phyloP scores from a whole-genome alignment of 2,888 invertebrate genomes.

The Drosophila multiciliata region DNA sequence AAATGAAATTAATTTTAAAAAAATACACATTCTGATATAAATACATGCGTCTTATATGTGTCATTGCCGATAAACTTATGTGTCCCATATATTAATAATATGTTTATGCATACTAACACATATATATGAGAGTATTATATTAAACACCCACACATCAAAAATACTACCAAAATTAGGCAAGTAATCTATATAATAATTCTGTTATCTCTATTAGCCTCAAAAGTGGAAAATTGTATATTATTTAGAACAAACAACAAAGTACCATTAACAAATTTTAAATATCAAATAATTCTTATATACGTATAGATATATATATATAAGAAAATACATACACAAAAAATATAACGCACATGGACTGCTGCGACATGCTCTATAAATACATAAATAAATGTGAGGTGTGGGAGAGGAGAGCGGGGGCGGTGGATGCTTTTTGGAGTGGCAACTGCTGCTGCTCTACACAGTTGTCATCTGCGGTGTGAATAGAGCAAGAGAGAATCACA shows the following conservation, averaged over 20 bases:
- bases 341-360: conserved; percentile 69
- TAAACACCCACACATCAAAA: conserved; percentile 44
- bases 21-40: conserved; percentile 40
- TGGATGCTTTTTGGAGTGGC: conserved; percentile 12
- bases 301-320: neutral
- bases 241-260: conserved; percentile 17
- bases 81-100: conserved; percentile 13
- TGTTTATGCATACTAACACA: conserved; percentile 1
- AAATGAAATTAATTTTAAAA: conserved; percentile 10
- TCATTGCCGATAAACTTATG: conserved; percentile 43
- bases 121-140: conserved; percentile 10
- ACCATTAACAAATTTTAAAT: conserved; percentile 23
- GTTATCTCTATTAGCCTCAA: conserved; percentile 36
- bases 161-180: conserved; percentile 35
- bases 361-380: conserved; percentile 66
- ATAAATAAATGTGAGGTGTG: conserved; percentile 28
- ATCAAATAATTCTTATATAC: conserved; percentile 25
- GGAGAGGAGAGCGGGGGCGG: neutral
- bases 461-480: conserved; percentile 16
- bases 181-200: conserved; percentile 44
- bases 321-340: conserved; percentile 29
- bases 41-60: conserved; percentile 29
- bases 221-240: conserved; percentile 15
- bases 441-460: conserved; percentile 30
- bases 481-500: conserved; percentile 23